Percentiles rank a stretch among this genome's conserved stretches.
Conservation (phyloP, 2,888 invertebrate species). For the Allolobophora icterica region DNA sequence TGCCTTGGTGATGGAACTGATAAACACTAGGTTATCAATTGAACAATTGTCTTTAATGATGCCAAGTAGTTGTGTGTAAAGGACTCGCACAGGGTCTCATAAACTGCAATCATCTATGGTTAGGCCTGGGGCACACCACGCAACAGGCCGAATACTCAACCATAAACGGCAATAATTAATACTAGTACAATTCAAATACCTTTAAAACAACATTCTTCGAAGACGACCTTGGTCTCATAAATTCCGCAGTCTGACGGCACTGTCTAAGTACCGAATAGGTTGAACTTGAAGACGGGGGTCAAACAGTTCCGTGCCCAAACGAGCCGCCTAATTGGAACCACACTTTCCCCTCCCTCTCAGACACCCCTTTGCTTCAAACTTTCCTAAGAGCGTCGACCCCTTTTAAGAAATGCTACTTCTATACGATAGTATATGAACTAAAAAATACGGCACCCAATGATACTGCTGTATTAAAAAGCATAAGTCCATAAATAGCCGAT, state of each 20-base stretch:
- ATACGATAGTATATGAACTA: no score
- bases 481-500: no score
- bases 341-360: neutral
- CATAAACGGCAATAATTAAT: neutral
- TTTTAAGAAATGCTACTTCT: neutral
- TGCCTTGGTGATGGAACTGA: neutral
- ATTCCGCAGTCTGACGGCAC: neutral
- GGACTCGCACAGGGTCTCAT: neutral
- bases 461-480: no score
- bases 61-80: neutral
- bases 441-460: no score
- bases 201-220: neutral
- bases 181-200: neutral
- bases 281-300: neutral
- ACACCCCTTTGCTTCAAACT: neutral
- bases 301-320: neutral
- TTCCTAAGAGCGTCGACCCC: neutral
- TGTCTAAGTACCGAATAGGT: no score
- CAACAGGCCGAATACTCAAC: neutral
- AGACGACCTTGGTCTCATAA: neutral
- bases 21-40: neutral
- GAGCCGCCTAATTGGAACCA: neutral
- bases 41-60: neutral
- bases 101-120: neutral
- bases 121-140: neutral